Base-by-base conservation (phyloP, 2,888 invertebrate species). In the Zygaena filipendulae region DNA sequence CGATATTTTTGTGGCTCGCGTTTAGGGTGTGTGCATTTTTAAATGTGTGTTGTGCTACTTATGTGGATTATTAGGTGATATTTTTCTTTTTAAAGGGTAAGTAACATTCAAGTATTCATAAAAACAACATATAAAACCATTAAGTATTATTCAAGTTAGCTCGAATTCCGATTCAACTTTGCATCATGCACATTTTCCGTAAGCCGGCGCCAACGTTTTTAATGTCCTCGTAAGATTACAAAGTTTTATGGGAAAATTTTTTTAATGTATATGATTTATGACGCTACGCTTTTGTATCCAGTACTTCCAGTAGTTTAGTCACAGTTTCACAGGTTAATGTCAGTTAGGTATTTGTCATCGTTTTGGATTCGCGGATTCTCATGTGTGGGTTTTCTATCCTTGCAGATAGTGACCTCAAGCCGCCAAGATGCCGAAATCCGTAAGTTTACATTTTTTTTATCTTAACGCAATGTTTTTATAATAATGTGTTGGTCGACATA, bases 371-470 rank as follows among this genome's bases (percentile, higher is more conserved):
- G n/a, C 49, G 45, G 49, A 52, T 53, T 52, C 39, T 59, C 46
- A 58, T 39, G 55, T 51, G 41, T 45, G 43, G 43, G 34, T 60
- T 59, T 56, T 16, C 7, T 63, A 36, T 53, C 43, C 50, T 79
- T 77, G 36, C 77, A 81, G 81, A 80, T 79, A 62, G 70, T 64
- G 59, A 72, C 68, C 67, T 69, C 51, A 61, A 68, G 56, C 63
- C 67, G 63, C 63, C 80, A 84, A 82, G 67, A 83, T 84, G 82
- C 84, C 83, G 67, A 84, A 84, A 84, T 84, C 84, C 68, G 84
- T 84, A 58, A 83, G 84, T 84, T 42, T 25, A 6, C 13, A 12
- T 11, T 13, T 24, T 42, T 45, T 43, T 38, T 32, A 33, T 33
- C 33, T 34, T 38, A n/a, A n/a, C n/a, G n/a, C n/a, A n/a, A n/a